Evolutionary conservation across 2,797 vertebrate genomes (phyloP).

Genomic region (Parauchenoglanis ngamensis): DNA sequence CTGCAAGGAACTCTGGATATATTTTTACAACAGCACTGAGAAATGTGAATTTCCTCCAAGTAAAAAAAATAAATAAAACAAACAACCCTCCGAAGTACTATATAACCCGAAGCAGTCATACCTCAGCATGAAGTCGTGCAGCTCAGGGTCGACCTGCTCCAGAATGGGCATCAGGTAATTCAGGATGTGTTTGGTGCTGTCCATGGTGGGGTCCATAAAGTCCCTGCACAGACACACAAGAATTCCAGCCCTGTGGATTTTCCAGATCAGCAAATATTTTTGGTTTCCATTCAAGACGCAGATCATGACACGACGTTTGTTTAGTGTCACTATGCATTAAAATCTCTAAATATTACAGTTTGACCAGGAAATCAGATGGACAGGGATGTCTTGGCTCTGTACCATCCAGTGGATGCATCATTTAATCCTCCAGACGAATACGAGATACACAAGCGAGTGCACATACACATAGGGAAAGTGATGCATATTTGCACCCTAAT

Average conservation of each 20-base stretch:
- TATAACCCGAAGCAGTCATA: slow-evolving; percentile 47
- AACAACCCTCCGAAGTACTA: too few species aligned
- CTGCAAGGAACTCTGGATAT: neutral
- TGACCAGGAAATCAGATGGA: too few species aligned
- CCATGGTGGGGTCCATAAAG: slow-evolving; percentile 88
- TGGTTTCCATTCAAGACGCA: neutral
- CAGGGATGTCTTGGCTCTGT: too few species aligned
- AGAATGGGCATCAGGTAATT: slow-evolving; percentile 85
- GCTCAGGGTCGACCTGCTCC: slow-evolving; percentile 74
- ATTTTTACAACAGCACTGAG: neutral
- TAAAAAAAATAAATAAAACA: neutral
- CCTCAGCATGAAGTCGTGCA: slow-evolving; percentile 83
- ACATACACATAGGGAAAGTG: too few species aligned
- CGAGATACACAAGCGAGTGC: neutral
- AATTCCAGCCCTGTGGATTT: neutral
- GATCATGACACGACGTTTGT: neutral
- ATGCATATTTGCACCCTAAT: neutral
- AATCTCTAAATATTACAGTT: too few species aligned
- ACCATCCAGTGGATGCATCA: neutral
- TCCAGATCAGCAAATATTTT: neutral
- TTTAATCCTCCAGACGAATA: too few species aligned
- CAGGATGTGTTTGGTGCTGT: slow-evolving; percentile 84
- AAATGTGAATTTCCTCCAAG: neutral
- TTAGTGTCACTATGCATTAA: too few species aligned
- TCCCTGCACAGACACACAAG: slow-evolving; percentile 68